Conservation (phyloP, 2,888 invertebrate genomes). For the Lasioglossum marginatum region DNA sequence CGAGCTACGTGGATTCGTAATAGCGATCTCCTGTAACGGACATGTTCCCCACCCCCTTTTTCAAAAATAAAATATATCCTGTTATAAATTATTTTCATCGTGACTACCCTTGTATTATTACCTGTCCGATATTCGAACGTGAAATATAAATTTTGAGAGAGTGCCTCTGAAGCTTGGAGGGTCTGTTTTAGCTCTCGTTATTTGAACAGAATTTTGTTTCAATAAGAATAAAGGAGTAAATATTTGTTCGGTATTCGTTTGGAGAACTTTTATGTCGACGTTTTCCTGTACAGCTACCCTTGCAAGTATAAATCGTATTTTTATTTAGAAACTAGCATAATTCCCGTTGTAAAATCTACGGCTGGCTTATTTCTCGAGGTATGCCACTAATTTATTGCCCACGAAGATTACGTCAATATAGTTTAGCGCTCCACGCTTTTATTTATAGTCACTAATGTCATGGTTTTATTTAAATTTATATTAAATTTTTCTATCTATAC, state of each 20-base stretch:
- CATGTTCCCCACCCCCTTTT: neutral
- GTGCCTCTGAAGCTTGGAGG: neutral
- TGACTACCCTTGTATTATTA: neutral
- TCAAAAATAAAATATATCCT: conserved; percentile 14
- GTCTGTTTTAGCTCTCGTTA: neutral
- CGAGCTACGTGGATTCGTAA: conserved; percentile 27
- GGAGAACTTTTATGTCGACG: neutral
- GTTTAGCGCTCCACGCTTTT: no score
- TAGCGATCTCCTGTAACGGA: conserved; percentile 8
- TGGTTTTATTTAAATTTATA: no score
- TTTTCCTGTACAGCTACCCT: neutral
- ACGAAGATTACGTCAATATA: no score
- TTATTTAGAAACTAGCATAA: neutral
- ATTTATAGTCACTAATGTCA: no score
- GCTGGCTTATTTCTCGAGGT: no score
- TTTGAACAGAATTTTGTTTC: neutral
- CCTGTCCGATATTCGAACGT: neutral
- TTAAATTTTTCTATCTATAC: no score
- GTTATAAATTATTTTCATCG: neutral
- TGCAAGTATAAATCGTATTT: neutral
- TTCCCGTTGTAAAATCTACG: no score
- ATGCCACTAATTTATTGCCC: no score
- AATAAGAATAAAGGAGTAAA: neutral
- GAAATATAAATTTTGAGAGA: neutral
- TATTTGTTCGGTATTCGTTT: neutral